Percentiles rank a stretch among this genome's conserved stretches.
Conservation (phyloP, 2,888 invertebrate species). For the Cephalotes varians region DNA sequence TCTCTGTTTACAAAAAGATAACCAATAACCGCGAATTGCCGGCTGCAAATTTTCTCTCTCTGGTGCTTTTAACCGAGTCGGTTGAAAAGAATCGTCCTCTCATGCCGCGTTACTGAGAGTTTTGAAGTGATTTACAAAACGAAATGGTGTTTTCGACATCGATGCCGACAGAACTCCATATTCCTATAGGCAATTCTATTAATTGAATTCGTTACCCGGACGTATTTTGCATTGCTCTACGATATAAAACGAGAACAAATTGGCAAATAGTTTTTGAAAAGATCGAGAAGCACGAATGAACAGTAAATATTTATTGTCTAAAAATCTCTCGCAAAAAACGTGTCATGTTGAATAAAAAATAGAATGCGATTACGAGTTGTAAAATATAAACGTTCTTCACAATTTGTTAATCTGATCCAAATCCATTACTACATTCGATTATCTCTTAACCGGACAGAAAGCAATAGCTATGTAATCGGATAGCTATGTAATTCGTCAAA, state of each 20-base stretch:
- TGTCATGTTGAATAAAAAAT: neutral
- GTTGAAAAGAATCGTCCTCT: slow-evolving; percentile 31
- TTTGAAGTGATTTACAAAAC: slow-evolving; percentile 67
- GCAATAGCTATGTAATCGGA: no score
- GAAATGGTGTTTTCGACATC: slow-evolving; percentile 39
- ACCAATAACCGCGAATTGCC: slow-evolving; percentile 64
- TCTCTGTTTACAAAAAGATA: slow-evolving; percentile 47
- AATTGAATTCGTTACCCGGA: slow-evolving; percentile 36
- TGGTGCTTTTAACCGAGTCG: slow-evolving; percentile 44
- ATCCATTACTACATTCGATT: neutral
- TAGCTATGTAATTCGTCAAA: no score
- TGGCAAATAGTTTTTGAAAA: neutral
- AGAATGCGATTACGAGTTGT: neutral
- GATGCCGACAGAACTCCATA: slow-evolving; percentile 46
- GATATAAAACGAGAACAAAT: slow-evolving; percentile 26
- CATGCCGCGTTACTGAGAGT: slow-evolving; percentile 48
- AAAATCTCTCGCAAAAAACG: neutral
- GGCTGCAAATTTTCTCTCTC: slow-evolving; percentile 29
- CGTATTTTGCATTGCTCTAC: neutral
- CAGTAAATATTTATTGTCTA: neutral
- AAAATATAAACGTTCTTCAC: neutral
- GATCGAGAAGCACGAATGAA: neutral
- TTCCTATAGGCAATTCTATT: slow-evolving; percentile 38
- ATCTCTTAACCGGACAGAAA: no score
- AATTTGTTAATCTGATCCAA: slow-evolving; percentile 11